Conservation (phyloP, 1,140 invertebrate species). For the Aphidius gifuensis region DNA sequence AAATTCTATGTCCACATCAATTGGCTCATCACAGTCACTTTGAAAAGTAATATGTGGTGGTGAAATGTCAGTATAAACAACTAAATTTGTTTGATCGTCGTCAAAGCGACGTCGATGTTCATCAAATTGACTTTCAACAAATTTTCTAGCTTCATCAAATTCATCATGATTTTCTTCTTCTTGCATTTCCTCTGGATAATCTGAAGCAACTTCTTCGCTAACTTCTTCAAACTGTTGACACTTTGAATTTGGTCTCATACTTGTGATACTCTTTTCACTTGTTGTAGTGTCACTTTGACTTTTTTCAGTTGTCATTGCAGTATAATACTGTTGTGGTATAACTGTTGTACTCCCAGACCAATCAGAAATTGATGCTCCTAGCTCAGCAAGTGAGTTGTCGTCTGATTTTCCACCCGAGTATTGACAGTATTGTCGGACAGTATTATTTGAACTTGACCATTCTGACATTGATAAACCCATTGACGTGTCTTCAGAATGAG, state of each 20-base stretch:
- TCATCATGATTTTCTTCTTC: constrained; percentile 30
- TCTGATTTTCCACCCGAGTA: constrained; percentile 59
- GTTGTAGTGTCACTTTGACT: constrained; percentile 51
- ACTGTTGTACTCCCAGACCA: constrained; percentile 59
- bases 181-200: constrained; percentile 6
- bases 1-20: constrained; percentile 30
- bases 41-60: constrained; percentile 41
- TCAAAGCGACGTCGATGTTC: constrained; percentile 36
- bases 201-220: constrained; percentile 7
- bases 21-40: constrained; percentile 45
- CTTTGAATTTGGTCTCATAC: constrained; percentile 47
- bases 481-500: constrained; percentile 79
- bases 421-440: constrained; percentile 72
- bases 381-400: constrained; percentile 58
- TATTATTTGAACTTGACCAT: constrained; percentile 80
- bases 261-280: constrained; percentile 48
- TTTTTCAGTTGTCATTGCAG: constrained; percentile 40
- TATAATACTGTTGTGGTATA: constrained; percentile 49
- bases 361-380: constrained; percentile 60
- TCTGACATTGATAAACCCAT: constrained; percentile 79
- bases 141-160: constrained; percentile 44
- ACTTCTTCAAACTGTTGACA: constrained; percentile 28
- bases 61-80: constrained; percentile 33
- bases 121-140: constrained; percentile 46
- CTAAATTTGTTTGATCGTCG: constrained; percentile 24